Percentiles rank a stretch among this genome's conserved stretches.
These are phyloP conservation scores for Muscicapa comitata DNA, from an alignment of 2,797 vertebrate genomes.

Conservation along the genomic window DNA sequence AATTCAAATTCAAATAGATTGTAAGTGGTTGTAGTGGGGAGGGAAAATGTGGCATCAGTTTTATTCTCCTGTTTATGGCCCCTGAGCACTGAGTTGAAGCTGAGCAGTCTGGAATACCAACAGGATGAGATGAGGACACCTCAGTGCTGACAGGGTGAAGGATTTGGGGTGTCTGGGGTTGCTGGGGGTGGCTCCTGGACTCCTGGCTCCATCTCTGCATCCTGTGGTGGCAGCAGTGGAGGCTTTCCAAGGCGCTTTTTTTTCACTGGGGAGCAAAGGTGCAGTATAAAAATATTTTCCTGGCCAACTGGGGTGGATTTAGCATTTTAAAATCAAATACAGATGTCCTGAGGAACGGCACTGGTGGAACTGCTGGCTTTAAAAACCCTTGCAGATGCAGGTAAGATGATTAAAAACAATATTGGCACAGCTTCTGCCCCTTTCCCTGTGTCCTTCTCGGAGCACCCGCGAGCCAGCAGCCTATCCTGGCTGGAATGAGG, in stretches of 20 bases:
- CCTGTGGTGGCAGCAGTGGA: not conserved
- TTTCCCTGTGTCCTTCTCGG: not conserved
- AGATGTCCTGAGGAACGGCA: not conserved
- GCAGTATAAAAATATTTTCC: not conserved
- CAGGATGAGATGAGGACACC: not conserved
- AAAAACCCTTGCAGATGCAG: not conserved
- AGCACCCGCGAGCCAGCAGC: not conserved
- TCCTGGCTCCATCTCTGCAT: not conserved
- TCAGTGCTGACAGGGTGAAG: not conserved
- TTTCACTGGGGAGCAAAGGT: not conserved
- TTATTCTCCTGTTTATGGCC: not conserved
- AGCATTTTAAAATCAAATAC: not conserved
- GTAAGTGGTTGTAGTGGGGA: not conserved
- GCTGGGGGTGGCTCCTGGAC: not conserved
- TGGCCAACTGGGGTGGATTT: not conserved
- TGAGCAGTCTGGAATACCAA: not conserved
- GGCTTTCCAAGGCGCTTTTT: not conserved
- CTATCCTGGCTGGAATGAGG: accelerated
- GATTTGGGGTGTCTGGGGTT: accelerated
- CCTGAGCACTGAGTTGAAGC: not conserved
- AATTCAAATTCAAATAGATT: not conserved
- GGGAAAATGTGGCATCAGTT: not conserved
- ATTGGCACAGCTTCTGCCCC: not conserved
- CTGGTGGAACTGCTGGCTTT: not conserved
- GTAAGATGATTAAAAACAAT: not conserved